Evolutionary conservation across 2,888 invertebrate species (phyloP).

Genomic region (Morpho helenor): DNA sequence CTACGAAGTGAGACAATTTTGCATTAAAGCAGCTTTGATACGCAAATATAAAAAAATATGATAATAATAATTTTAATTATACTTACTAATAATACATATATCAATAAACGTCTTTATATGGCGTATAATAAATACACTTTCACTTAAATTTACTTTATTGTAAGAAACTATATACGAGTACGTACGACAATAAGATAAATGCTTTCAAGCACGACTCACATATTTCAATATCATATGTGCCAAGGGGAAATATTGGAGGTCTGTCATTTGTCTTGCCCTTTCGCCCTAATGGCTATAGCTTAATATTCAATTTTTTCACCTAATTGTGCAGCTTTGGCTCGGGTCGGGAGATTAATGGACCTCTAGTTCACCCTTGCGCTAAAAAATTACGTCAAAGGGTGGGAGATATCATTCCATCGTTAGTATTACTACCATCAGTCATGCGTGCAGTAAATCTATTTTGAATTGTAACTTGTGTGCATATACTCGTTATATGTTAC

Average conservation of each 20-base stretch:
- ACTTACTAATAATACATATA: too few species aligned
- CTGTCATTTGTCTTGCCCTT: constrained; percentile 39
- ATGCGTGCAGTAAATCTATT: constrained; percentile 56
- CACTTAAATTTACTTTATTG: too few species aligned
- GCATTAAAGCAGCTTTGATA: too few species aligned
- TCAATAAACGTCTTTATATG: too few species aligned
- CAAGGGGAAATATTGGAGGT: constrained; percentile 20
- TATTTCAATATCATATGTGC: constrained; percentile 24
- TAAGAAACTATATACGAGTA: not conserved
- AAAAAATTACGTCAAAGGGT: constrained; percentile 64
- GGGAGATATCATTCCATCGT: constrained; percentile 58
- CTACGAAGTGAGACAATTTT: too few species aligned
- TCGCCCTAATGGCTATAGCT: constrained; percentile 40
- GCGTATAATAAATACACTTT: too few species aligned
- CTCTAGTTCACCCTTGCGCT: constrained; percentile 49
- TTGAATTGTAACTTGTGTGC: constrained; percentile 34
- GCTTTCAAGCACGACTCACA: constrained; percentile 11
- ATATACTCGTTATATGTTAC: not conserved
- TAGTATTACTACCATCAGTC: constrained; percentile 61
- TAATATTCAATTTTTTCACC: constrained; percentile 54
- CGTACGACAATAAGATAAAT: constrained; percentile 10
- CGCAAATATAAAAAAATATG: too few species aligned
- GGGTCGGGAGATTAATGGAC: constrained; percentile 55
- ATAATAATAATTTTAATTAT: too few species aligned
- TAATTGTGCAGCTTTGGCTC: constrained; percentile 45